Base-by-base conservation (phyloP, 2,888 invertebrate genomes). In the Pecten maximus region DNA sequence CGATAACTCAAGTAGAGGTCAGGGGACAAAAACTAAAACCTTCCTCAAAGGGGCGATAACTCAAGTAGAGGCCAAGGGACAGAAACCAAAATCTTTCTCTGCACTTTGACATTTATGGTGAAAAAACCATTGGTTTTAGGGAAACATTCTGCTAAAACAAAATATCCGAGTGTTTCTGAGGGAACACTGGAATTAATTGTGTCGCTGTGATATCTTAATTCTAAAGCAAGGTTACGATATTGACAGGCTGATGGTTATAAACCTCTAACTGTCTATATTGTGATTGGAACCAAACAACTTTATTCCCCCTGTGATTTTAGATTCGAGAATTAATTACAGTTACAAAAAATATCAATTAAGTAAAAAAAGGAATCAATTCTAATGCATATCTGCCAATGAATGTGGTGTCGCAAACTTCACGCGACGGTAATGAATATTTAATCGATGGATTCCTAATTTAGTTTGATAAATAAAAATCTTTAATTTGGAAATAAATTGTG, bases 381-480 rank as follows among this genome's bases (percentile, higher is more conserved):
- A 35, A 74, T 74, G 74, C 74, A 28, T 74, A 8, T 35, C 8
- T 28, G 74, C 6, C 28, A 28, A 35, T 74, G 23, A 28, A 35
- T 4, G 1, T 10, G 35, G 6, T 23, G 74, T 28, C 35, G 74
- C 35, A 35, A 74, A 74, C 23, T 35, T 28, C 74, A 28, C 12
- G 0, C 74, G 74, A 35, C 74, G 10, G 23, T 28, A 74, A 28
- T 74, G 74, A 35, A 35, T 74, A 74, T 74, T 74, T 74, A 74
- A 74, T 74, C 74, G 10, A 74, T 74, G 16, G 6, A 10, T 35
- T 35, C 35, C 74, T 74, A 74, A 74, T 74, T 74, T 74, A 74
- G 28, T 74, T 74, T 74, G 28, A 74, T 74, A 74, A 74, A 74
- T 74, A 74, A 74, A 74, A 74, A 35, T 74, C 10, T 74, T 74